phyloP scores from a whole-genome alignment of 1,140 invertebrate genomes.

The Eupeodes corollae region DNA sequence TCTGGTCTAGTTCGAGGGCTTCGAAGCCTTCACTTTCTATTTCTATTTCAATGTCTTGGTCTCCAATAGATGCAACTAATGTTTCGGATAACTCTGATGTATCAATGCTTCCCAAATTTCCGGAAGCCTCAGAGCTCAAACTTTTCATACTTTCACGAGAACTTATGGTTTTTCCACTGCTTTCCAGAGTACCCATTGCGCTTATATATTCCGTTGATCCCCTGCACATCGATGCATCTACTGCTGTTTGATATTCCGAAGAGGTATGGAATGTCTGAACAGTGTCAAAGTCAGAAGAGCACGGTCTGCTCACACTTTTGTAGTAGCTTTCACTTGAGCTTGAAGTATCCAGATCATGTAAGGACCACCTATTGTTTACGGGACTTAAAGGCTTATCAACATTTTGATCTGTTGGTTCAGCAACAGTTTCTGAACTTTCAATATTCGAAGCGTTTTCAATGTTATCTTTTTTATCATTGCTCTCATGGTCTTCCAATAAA shows the following conservation, averaged over 20 bases:
- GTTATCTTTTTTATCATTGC: too few relatives aligned
- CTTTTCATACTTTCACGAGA: constrained; percentile 82
- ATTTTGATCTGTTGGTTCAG: too few relatives aligned
- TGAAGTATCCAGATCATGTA: constrained; percentile 62
- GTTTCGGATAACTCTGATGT: constrained; percentile 84
- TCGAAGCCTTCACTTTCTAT: neutral
- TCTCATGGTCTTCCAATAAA: too few relatives aligned
- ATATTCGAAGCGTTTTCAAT: too few relatives aligned
- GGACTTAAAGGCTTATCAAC: too few relatives aligned
- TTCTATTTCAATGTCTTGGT: constrained; percentile 27
- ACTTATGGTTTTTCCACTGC: constrained; percentile 49
- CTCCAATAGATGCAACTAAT: constrained; percentile 65
- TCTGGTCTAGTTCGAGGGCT: neutral
- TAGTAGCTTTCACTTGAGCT: constrained; percentile 82
- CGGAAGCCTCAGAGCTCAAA: constrained; percentile 76
- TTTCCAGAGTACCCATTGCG: constrained; percentile 49
- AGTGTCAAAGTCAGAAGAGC: constrained; percentile 78
- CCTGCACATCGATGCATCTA: constrained; percentile 51
- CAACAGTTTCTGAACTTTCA: too few relatives aligned
- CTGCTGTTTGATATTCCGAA: constrained; percentile 82
- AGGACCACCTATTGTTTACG: constrained; percentile 46
- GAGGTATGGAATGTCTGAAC: constrained; percentile 50
- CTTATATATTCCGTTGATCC: constrained; percentile 76
- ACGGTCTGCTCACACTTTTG: constrained; percentile 71
- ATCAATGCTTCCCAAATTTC: constrained; percentile 75